These are phyloP conservation scores for Camponotus pennsylvanicus DNA, from an alignment of 1,140 invertebrate genomes.

Conservation along the genomic window DNA sequence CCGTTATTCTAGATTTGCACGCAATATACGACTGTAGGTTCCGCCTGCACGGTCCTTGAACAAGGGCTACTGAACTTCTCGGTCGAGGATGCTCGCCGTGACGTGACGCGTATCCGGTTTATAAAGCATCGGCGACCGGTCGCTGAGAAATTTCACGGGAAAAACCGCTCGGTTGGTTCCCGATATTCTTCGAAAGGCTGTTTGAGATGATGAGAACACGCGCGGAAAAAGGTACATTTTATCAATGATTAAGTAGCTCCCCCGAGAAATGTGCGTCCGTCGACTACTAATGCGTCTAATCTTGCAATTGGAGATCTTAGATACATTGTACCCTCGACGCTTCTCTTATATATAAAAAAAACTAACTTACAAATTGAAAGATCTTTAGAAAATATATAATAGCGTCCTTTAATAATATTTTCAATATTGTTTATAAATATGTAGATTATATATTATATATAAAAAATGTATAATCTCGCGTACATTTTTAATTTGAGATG, in stretches of 20 bases:
- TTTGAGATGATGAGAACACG: background rate
- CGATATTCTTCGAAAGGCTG: conserved; percentile 27
- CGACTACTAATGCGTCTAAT: background rate
- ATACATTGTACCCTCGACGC: background rate
- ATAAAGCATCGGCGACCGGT: conserved; percentile 66
- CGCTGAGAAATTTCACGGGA: conserved; percentile 73
- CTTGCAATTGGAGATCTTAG: background rate
- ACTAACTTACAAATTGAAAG: background rate
- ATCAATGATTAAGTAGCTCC: conserved; percentile 43
- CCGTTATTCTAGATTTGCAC: conserved; percentile 49
- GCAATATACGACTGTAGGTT: conserved; percentile 58
- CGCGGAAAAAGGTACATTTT: conserved; percentile 3
- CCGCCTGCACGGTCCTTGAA: conserved; percentile 64
- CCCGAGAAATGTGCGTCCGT: background rate
- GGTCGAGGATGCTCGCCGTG: conserved; percentile 52
- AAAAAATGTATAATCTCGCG: background rate
- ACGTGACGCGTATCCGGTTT: conserved; percentile 73
- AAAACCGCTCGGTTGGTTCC: conserved; percentile 73
- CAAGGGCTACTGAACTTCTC: conserved; percentile 70
- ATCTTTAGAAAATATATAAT: background rate
- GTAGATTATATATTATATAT: background rate
- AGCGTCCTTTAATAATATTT: background rate
- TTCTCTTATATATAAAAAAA: background rate
- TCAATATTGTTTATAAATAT: background rate
- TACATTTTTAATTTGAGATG: conserved; percentile 11